Evolutionary conservation across 2,888 invertebrate genomes (phyloP).

Genomic region (Tromatobia lineatoria): DNA sequence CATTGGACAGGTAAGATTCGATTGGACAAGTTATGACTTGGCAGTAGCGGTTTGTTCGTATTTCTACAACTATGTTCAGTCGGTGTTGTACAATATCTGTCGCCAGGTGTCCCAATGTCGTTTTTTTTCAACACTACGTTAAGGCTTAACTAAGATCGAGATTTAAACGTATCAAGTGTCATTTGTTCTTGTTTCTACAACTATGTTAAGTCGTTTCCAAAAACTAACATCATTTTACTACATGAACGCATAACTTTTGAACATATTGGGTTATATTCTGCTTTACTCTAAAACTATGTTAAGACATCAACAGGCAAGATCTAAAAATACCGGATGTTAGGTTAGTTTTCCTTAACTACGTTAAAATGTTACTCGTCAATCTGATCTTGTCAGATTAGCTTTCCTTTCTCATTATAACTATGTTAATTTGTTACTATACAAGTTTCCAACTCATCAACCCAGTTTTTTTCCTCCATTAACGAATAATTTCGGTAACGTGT

Average conservation of each 20-base stretch:
- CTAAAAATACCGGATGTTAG: slow-evolving; percentile 6
- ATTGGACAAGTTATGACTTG: too few relatives aligned
- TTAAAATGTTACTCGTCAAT: slow-evolving; percentile 37
- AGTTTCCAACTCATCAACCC: background rate
- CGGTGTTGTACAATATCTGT: too few relatives aligned
- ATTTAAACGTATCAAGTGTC: background rate
- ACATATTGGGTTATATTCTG: background rate
- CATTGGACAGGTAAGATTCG: too few relatives aligned
- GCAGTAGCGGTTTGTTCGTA: too few relatives aligned
- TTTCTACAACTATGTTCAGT: too few relatives aligned
- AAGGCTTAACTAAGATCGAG: background rate
- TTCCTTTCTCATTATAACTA: slow-evolving; percentile 11
- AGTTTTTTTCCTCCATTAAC: background rate
- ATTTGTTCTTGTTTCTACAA: background rate
- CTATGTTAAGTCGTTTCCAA: background rate
- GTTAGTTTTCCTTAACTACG: background rate
- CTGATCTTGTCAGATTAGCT: slow-evolving; percentile 33
- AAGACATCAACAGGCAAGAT: background rate
- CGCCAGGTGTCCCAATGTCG: too few relatives aligned
- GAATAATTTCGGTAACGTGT: background rate
- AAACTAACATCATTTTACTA: background rate
- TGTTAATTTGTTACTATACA: slow-evolving; percentile 36
- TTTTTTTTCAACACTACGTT: background rate
- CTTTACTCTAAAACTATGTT: background rate
- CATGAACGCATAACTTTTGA: background rate